Evolutionary conservation across 2,113 vertebrate species (phyloP).

Genomic region (Cyrtonyx montezumae): DNA sequence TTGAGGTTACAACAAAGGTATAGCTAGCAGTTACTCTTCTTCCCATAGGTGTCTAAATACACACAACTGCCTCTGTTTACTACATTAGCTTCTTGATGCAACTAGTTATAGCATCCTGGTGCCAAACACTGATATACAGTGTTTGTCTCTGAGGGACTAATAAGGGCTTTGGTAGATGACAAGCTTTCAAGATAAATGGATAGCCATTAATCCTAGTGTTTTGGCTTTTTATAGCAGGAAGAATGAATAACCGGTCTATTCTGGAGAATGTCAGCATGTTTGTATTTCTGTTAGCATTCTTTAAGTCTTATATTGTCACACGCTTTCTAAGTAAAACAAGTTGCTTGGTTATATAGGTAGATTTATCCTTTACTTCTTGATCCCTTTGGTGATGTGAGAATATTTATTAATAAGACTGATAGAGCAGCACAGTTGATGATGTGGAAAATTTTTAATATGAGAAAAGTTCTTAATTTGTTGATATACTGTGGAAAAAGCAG

Average conservation of each 20-base stretch:
- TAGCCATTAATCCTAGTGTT: background rate
- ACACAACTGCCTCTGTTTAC: background rate
- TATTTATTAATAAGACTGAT: background rate
- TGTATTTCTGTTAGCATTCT: background rate
- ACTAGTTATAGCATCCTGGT: background rate
- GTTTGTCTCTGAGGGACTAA: background rate
- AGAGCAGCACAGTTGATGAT: background rate
- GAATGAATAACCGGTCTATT: background rate
- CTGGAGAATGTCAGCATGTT: background rate
- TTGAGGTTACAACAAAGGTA: background rate
- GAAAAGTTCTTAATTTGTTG: conserved; percentile 18
- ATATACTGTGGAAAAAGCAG: conserved; percentile 17
- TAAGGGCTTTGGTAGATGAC: background rate
- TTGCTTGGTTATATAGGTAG: background rate
- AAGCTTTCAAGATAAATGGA: background rate
- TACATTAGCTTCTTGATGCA: background rate
- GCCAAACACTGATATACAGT: background rate
- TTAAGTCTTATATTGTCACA: background rate
- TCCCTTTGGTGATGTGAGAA: background rate
- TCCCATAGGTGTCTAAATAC: background rate
- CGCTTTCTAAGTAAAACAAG: background rate
- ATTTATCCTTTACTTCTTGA: background rate
- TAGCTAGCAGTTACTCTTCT: background rate
- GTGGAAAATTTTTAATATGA: background rate
- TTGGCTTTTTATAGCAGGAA: background rate